A percentile compares a stretch with the other conserved stretches of the same genome.
Conservation (phyloP, 2,113 vertebrate genomes). For the Pterocles burchelli region DNA sequence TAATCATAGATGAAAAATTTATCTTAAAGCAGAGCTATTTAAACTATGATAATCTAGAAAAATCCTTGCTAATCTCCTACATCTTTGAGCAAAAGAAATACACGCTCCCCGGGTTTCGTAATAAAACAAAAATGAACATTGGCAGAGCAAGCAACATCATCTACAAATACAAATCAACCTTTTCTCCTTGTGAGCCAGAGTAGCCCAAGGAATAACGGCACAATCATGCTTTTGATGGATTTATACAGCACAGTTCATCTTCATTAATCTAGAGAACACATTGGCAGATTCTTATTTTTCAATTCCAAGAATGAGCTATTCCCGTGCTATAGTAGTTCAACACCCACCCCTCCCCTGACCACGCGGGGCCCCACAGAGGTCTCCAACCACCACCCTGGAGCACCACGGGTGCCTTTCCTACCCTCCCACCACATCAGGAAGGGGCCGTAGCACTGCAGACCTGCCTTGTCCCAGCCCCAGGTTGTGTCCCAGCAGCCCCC, state of each 20-base stretch:
- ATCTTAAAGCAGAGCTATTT: not conserved
- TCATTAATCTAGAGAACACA: conserved; percentile 37
- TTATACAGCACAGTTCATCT: conserved; percentile 46
- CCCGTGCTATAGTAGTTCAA: not conserved
- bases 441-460: not conserved
- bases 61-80: not conserved
- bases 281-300: not conserved
- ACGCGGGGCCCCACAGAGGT: fast-evolving
- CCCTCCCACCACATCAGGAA: not conserved
- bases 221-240: not conserved
- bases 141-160: conserved; percentile 24
- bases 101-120: not conserved
- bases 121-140: conserved; percentile 19
- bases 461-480: not conserved
- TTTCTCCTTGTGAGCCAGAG: conserved; percentile 38
- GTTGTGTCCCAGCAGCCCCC: not conserved
- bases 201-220: conserved; percentile 36
- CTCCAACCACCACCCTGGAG: not conserved
- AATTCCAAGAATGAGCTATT: not conserved
- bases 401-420: not conserved
- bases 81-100: not conserved
- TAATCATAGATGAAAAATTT: not conserved
- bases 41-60: not conserved
- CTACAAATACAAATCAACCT: conserved; percentile 56
- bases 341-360: not conserved